Evolutionary conservation across 2,797 vertebrate species (phyloP), one percentile per base, ranked within the genome.

Genomic region (Syndactyla subalaris): DNA sequence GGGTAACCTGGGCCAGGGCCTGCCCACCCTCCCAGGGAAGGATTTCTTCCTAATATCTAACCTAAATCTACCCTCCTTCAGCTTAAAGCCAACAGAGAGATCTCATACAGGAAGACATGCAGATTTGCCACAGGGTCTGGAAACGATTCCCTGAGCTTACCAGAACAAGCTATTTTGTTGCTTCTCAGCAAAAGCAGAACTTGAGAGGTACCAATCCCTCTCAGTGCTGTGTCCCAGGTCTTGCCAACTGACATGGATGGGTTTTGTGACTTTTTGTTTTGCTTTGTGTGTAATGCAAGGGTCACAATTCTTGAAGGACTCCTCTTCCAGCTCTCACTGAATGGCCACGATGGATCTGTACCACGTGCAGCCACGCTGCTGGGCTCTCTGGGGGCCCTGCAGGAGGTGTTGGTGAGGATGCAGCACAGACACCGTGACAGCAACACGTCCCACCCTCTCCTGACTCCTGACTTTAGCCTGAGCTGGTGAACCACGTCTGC

Each of bases 21-120:
- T 36, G 0, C 0, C 5, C 18, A 23, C 15, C 5, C 30, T 66
- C 18, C 0, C 26, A 41, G 10, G 10, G 0, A 36, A 12, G 0
- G 22, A 48, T 48, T 66, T 1, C 34, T 66, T 54, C 30, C 22
- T 14, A 66, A 4, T 41, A 72, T 24, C 30, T 46, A 14, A 66
- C 23, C 9, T 41, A 41, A 72, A 46, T 9, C 10, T 6, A 36
- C 34, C 19, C 29, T 46, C 10, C 29, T 65, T 59, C 51, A 39
- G 8, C 15, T 66, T 34, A 36, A 58, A 55, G 15, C 12, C 30
- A 46, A 24, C 6, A 43, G 74, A 62, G 34, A 46, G 43, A 27
- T 16, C 2, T 18, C 24, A 54, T 9, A 30, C 4, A 51, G 62
- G 77, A 71, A n/a, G 54, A 68, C 10, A 27, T 0, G 0, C 4